Base-by-base conservation (phyloP, 2,797 vertebrate species). In the Sebastes cheni region DNA sequence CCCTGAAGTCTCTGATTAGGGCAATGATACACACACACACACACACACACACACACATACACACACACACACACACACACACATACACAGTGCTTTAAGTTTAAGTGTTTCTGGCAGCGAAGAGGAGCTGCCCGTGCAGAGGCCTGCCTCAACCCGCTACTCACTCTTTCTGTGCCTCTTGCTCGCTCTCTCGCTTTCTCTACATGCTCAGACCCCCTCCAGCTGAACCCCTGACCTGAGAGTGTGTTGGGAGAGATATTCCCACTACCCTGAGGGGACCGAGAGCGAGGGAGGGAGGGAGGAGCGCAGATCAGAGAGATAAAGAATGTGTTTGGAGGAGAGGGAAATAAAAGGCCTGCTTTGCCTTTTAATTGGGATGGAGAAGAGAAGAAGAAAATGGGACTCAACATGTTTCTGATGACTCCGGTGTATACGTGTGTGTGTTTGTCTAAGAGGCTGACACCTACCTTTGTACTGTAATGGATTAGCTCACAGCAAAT, bases 381-480 rank as follows among this genome's bases (percentile, higher is more conserved):
- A 93, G 93, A 85, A 89, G 86, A 90, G 88, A 85, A 78, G 86
- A 80, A 73, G 81, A 89, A 89, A 93, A 96, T 96, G 85, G 88
- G 96, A 95, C 93, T 93, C 87, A 94, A 95, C 95, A 94, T 94
- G 95, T 94, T 94, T 93, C 92, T 88, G 94, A 95, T 94, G 92
- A 93, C 89, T 91, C 75, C 8, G 56, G 81, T 82, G 62, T 88
- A 67, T 84, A 59, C 5, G 76, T 67, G 71, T 72, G 86, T 90
- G 87, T 92, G 90, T 92, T 85, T 94, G 92, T 89, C 81, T 91
- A 87, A 88, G 83, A 84, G 80, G 82, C 86, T 91, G 91, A 92
- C 91, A 92, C 81, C 87, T 91, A 87, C 85, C 89, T 93, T 91
- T 93, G 89, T 90, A 91, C 89, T 86, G 90, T 88, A 92, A 93